Evolutionary conservation across 2,113 vertebrate species (phyloP).

Genomic region (Alexandromys fortis): DNA sequence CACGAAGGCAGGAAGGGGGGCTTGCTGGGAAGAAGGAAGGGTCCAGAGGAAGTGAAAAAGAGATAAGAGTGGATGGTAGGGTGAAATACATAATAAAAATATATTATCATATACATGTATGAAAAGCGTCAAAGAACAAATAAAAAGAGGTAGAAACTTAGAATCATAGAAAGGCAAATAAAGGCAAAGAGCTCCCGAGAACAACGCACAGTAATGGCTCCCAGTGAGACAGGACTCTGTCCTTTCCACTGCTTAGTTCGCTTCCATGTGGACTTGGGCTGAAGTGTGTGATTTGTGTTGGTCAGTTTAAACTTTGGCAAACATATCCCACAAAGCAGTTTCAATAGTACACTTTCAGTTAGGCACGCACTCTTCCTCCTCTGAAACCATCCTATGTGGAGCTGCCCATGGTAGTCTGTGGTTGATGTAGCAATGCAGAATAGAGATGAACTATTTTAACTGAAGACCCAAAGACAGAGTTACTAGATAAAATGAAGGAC

Average conservation of each 20-base stretch:
- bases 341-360: conserved; percentile 6
- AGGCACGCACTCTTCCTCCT: not conserved
- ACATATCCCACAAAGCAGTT: not conserved
- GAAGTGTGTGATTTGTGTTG: not conserved
- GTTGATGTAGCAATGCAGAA: not conserved
- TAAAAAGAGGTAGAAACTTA: not conserved
- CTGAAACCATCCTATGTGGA: not conserved
- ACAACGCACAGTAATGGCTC: not conserved
- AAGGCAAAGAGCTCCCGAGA: not conserved
- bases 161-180: not conserved
- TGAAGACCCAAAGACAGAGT: not conserved
- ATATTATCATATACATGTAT: not conserved
- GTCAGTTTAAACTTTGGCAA: conserved; percentile 31
- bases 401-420: not conserved
- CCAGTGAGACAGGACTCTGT: not conserved
- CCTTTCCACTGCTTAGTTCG: not conserved
- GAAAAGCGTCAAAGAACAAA: not conserved
- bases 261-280: not conserved
- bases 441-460: not conserved
- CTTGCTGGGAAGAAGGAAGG: too few relatives aligned
- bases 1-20: too few relatives aligned
- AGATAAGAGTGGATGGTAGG: not conserved
- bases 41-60: too few relatives aligned
- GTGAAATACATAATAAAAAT: not conserved
- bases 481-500: conserved; percentile 5